A percentile compares a stretch with the other conserved stretches of the same genome.
phyloP scores from a whole-genome alignment of 2,797 vertebrate species.

The Lophotriccus pileatus region DNA sequence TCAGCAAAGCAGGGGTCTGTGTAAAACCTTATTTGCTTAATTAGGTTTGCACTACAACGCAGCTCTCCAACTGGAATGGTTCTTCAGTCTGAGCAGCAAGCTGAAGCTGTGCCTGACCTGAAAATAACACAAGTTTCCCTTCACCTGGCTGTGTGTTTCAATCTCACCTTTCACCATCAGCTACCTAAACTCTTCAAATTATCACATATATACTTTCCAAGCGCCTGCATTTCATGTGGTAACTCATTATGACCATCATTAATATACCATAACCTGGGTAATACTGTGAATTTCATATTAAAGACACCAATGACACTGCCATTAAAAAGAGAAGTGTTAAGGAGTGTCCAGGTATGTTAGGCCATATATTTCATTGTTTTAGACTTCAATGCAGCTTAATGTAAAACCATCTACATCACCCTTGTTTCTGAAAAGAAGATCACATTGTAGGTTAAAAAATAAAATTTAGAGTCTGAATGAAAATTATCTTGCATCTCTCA shows the following conservation, averaged over 20 bases:
- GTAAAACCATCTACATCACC: not conserved
- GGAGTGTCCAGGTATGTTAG: not conserved
- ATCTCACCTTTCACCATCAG: not conserved
- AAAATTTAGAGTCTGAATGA: not conserved
- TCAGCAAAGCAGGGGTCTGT: not conserved
- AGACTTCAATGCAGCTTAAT: not conserved
- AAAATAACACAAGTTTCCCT: fast-evolving
- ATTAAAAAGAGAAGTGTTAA: not conserved
- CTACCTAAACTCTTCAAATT: not conserved
- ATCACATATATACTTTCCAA: not conserved
- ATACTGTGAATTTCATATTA: not conserved
- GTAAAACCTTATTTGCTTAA: not conserved
- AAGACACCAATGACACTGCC: not conserved
- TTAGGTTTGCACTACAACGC: not conserved
- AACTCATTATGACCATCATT: not conserved
- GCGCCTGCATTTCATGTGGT: fast-evolving
- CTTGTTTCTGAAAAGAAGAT: not conserved
- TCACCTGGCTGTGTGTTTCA: not conserved
- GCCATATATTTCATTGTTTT: not conserved
- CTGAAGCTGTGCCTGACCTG: not conserved
- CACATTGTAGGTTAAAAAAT: not conserved
- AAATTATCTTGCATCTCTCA: not conserved
- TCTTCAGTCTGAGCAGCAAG: fast-evolving
- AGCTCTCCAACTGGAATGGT: fast-evolving
- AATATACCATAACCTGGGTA: not conserved